phyloP scores from a whole-genome alignment of 2,888 invertebrate species.

The Campopleginae sp. region DNA sequence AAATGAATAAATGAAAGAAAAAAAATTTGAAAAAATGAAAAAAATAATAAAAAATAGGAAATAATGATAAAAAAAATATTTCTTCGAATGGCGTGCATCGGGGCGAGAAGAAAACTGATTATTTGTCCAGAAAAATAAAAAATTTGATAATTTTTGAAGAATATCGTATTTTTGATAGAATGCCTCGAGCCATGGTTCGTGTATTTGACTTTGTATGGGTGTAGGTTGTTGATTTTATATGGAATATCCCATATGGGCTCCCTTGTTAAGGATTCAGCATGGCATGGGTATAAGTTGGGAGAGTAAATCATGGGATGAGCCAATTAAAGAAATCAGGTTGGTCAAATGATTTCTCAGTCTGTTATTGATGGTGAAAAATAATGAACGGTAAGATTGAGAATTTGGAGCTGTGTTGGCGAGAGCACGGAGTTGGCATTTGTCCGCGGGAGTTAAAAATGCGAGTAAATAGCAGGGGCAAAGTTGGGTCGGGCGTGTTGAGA shows the following conservation, averaged over 20 bases:
- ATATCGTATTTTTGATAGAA: background rate
- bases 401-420: background rate
- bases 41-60: too few species aligned
- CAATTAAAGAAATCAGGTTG: slow-evolving; percentile 67
- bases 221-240: background rate
- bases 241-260: background rate
- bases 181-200: background rate
- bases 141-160: background rate
- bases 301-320: slow-evolving; percentile 42
- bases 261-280: slow-evolving; percentile 41
- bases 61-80: too few species aligned
- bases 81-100: too few species aligned
- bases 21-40: too few species aligned
- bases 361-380: slow-evolving; percentile 49
- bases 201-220: background rate
- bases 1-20: too few species aligned
- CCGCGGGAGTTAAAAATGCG: background rate
- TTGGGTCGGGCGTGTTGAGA: slow-evolving; percentile 24
- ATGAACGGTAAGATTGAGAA: slow-evolving; percentile 48
- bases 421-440: slow-evolving; percentile 47
- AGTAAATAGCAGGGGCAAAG: slow-evolving; percentile 24
- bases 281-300: slow-evolving; percentile 21
- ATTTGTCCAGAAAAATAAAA: background rate
- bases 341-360: slow-evolving; percentile 50
- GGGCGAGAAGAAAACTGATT: too few species aligned